phyloP scores from a whole-genome alignment of 1,140 invertebrate species.

The Parasteatoda tepidariorum region DNA sequence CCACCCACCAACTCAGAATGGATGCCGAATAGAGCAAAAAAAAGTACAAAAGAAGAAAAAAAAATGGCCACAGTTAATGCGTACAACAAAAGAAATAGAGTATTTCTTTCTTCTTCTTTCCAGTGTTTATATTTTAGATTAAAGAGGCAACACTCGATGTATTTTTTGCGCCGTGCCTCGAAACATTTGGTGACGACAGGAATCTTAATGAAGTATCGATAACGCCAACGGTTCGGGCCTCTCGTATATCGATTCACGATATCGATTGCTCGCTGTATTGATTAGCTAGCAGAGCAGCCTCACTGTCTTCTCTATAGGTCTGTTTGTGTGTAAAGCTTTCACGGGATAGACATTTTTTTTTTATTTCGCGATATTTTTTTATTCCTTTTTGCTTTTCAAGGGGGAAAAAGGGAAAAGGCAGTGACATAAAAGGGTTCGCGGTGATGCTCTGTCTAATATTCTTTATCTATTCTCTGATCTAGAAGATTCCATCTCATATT shows the following conservation, averaged over 20 bases:
- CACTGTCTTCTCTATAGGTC: constrained; percentile 35
- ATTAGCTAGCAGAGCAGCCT: constrained; percentile 41
- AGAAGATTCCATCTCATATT: constrained; percentile 41
- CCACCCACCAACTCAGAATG: neutral
- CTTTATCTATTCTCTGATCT: constrained; percentile 50
- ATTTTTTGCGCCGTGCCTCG: constrained; percentile 20
- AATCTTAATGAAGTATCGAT: constrained; percentile 61
- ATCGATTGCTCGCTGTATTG: constrained; percentile 53
- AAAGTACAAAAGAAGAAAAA: constrained; percentile 1
- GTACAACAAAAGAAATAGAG: constrained; percentile 30
- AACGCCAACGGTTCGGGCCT: constrained; percentile 42
- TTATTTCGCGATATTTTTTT: constrained; percentile 34
- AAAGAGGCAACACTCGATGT: constrained; percentile 37
- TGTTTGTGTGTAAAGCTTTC: constrained; percentile 43
- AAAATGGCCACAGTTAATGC: constrained; percentile 48
- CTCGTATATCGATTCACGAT: constrained; percentile 42
- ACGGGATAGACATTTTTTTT: constrained; percentile 36
- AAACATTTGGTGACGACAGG: constrained; percentile 57
- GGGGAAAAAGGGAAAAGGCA: constrained; percentile 31
- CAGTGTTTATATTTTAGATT: constrained; percentile 59
- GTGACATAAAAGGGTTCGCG: constrained; percentile 55
- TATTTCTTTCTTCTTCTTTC: constrained; percentile 18
- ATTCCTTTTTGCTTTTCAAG: neutral
- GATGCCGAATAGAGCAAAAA: neutral
- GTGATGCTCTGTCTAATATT: constrained; percentile 34